phyloP scores from a whole-genome alignment of 1,140 invertebrate genomes.

The Brachionus sp. region DNA sequence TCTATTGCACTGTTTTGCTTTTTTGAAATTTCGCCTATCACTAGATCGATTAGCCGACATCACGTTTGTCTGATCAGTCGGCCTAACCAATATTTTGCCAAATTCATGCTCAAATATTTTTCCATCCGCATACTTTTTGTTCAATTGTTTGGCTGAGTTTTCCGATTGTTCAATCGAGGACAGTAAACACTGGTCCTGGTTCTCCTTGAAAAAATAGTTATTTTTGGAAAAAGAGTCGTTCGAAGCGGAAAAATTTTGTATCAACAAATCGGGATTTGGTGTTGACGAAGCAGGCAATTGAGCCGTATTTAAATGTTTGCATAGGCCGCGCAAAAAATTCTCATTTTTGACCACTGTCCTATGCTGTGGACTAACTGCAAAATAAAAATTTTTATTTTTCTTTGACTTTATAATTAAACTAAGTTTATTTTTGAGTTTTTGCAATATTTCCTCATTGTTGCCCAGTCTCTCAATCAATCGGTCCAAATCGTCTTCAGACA shows the following conservation, averaged over 20 bases:
- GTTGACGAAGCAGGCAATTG: neutral
- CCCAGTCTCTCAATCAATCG: neutral
- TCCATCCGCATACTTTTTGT: constrained; percentile 15
- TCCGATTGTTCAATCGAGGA: constrained; percentile 2
- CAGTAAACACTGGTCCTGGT: neutral
- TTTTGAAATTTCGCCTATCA: neutral
- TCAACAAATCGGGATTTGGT: neutral
- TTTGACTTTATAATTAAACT: neutral
- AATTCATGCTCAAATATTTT: constrained; percentile 6
- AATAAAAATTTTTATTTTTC: constrained; percentile 32
- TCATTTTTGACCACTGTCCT: constrained; percentile 14
- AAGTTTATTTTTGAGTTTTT: neutral
- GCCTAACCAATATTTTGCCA: neutral
- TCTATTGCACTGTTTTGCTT: neutral
- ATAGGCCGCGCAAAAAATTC: neutral
- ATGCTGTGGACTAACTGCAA: constrained; percentile 15
- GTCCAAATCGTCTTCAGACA: neutral
- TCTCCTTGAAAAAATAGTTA: neutral
- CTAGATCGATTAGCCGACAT: neutral
- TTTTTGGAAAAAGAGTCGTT: neutral
- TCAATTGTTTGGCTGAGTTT: neutral
- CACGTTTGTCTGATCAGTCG: neutral
- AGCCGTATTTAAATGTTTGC: neutral
- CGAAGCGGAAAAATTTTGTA: neutral
- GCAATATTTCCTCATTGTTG: neutral